Conservation (phyloP, 2,113 vertebrate species). For the Heterotilapia buettikoferi region DNA sequence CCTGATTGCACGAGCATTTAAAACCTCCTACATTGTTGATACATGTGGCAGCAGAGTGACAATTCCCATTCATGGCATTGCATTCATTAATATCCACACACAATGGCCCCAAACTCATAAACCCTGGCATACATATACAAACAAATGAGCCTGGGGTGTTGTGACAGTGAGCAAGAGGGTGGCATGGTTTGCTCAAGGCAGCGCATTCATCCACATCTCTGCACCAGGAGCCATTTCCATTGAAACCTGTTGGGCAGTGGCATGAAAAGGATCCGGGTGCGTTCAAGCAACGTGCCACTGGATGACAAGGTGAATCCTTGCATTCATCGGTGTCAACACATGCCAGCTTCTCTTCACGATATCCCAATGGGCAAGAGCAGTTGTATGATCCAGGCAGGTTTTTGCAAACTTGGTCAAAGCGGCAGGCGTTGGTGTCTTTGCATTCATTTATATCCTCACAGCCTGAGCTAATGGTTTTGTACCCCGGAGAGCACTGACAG, state of each 20-base stretch:
- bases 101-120: constrained; percentile 53
- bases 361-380: constrained; percentile 69
- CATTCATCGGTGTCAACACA: constrained; percentile 76
- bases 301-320: constrained; percentile 52
- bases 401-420: constrained; percentile 69
- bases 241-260: constrained; percentile 65
- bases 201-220: constrained; percentile 74
- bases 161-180: constrained; percentile 59
- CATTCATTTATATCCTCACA: constrained; percentile 75
- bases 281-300: constrained; percentile 70
- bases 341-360: constrained; percentile 40
- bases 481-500: constrained; percentile 67
- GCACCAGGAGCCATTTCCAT: constrained; percentile 70
- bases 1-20: constrained; percentile 62
- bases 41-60: constrained; percentile 70
- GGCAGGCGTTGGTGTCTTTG: constrained; percentile 49
- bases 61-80: constrained; percentile 47
- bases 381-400: constrained; percentile 62
- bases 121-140: constrained; percentile 66
- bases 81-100: constrained; percentile 78
- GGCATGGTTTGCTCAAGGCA: constrained; percentile 49
- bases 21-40: constrained; percentile 67
- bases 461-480: background rate
- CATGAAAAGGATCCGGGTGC: constrained; percentile 71
- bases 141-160: constrained; percentile 75